Base-by-base conservation (phyloP, 2,888 invertebrate species). In the Cyrtodaria siliqua region DNA sequence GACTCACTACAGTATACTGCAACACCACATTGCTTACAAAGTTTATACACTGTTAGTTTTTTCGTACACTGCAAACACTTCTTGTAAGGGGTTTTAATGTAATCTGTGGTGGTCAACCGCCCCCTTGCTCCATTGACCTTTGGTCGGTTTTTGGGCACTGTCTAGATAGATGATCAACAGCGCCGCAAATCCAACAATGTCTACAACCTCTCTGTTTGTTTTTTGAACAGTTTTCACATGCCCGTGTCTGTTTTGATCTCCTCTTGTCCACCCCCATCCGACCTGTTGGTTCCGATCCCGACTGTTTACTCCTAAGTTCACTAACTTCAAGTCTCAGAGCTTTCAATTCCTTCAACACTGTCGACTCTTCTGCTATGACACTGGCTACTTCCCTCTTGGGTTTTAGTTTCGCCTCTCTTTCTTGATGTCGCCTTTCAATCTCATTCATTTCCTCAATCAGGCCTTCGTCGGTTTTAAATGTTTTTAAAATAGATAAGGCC, bases 161-260 rank as follows among this genome's bases (percentile, higher is more conserved):
- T 49, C 49, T 12, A 6, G 8, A 18, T 18, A 49, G 49, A 49
- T 49, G 49, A n/a, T 49, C 6, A 9, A 18, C n/a, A 18, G 14
- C n/a, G 6, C 49, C 49, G 20, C 69, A 69, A 57, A 16, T 69
- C 6, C 16, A 69, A 40, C 68, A 69, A 40, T 69, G 69, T 2
- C 6, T 40, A 50, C 68, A 68, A 26, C 16, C n/a, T n/a, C n/a
- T n/a, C n/a, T n/a, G n/a, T n/a, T n/a, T n/a, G n/a, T n/a, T n/a
- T n/a, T n/a, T n/a, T n/a, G n/a, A n/a, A n/a, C n/a, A n/a, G n/a
- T n/a, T n/a, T n/a, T n/a, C n/a, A n/a, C n/a, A n/a, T n/a, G n/a
- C n/a, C n/a, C n/a, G n/a, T n/a, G n/a, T n/a, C n/a, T n/a, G n/a
- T n/a, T n/a, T n/a, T n/a, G n/a, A n/a, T n/a, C n/a, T n/a, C n/a